These are phyloP conservation scores for Buphagus erythrorhynchus DNA, from an alignment of 2,797 vertebrate genomes.

Conservation along the genomic window DNA sequence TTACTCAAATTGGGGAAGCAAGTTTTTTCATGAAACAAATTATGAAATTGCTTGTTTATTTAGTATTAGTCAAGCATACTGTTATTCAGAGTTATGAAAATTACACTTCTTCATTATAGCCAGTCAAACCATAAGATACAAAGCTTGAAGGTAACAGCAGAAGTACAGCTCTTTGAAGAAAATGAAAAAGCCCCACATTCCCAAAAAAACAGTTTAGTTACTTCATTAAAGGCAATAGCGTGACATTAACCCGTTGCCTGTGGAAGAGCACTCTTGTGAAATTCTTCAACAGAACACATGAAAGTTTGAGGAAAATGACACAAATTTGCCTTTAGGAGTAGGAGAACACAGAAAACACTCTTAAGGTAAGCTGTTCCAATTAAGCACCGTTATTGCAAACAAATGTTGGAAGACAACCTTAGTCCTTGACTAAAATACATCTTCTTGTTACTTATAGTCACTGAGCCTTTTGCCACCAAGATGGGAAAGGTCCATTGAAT, in stretches of 20 bases:
- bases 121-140: background rate
- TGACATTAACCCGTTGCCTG: background rate
- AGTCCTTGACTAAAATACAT: background rate
- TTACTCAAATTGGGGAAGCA: background rate
- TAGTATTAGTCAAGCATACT: background rate
- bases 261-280: background rate
- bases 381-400: background rate
- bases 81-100: background rate
- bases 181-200: background rate
- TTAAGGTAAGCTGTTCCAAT: background rate
- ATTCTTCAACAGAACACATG: background rate
- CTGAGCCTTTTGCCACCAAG: background rate
- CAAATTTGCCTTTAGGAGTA: background rate
- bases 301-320: background rate
- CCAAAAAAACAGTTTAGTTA: background rate
- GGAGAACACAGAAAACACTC: background rate
- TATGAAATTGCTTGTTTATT: background rate
- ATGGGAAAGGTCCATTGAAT: background rate
- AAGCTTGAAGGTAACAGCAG: background rate
- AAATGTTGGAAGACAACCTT: background rate
- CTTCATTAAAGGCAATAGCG: background rate
- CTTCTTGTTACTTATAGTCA: background rate
- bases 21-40: conserved; percentile 18
- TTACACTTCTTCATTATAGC: background rate
- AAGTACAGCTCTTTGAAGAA: background rate